These are phyloP conservation scores for Diaphora mendica DNA, from an alignment of 2,888 invertebrate genomes.

Conservation along the genomic window DNA sequence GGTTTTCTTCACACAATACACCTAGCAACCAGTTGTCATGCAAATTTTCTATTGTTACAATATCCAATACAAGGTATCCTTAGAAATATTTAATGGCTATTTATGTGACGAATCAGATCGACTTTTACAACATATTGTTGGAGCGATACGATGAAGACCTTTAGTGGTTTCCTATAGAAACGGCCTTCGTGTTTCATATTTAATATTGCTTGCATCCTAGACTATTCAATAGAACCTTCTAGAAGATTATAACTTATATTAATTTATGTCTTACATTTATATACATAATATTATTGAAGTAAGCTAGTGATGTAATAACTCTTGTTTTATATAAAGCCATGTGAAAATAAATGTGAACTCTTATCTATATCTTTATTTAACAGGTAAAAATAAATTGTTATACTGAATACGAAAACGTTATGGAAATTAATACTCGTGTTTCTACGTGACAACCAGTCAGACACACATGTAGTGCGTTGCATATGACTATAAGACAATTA, in stretches of 20 bases:
- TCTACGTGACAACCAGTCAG: background rate
- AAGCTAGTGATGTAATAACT: background rate
- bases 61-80: background rate
- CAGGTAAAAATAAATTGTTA: too few relatives aligned
- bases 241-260: background rate
- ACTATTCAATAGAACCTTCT: background rate
- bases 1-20: slow-evolving; percentile 1
- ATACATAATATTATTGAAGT: too few relatives aligned
- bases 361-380: too few relatives aligned
- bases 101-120: slow-evolving; percentile 5
- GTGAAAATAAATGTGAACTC: background rate
- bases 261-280: too few relatives aligned
- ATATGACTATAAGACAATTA: too few relatives aligned
- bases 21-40: slow-evolving; percentile 4
- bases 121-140: slow-evolving; percentile 7
- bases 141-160: slow-evolving; percentile 1
- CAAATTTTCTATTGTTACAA: slow-evolving; percentile 8
- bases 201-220: background rate
- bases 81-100: slow-evolving; percentile 3
- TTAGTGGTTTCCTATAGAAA: slow-evolving; percentile 3
- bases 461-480: too few relatives aligned
- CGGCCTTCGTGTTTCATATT: background rate
- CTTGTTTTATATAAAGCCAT: background rate
- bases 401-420: too few relatives aligned
- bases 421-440: too few relatives aligned